These are phyloP conservation scores for Achatina immaculata DNA, from an alignment of 1,140 invertebrate genomes.

Conservation along the genomic window DNA sequence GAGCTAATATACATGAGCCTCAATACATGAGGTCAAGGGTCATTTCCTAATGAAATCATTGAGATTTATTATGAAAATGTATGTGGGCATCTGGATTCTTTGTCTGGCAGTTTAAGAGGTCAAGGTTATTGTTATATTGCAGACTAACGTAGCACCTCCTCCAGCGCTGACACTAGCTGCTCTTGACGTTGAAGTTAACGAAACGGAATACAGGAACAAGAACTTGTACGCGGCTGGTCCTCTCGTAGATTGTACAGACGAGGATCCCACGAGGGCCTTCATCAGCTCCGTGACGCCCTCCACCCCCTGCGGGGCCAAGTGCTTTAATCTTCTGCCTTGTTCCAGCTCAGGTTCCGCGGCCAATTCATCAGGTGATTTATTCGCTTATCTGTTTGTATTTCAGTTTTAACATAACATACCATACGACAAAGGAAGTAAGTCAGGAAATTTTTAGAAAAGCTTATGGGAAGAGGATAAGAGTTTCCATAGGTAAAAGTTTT, in stretches of 20 bases:
- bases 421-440: too few species aligned
- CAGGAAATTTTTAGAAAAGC: too few species aligned
- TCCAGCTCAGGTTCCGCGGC: background rate
- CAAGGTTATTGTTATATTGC: too few species aligned
- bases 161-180: background rate
- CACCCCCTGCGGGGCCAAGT: background rate
- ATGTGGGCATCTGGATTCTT: background rate
- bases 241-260: background rate
- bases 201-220: background rate
- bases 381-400: background rate
- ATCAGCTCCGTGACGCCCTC: background rate
- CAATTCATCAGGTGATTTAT: conserved; percentile 13
- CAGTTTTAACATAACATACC: too few species aligned
- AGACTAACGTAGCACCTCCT: conserved; percentile 11
- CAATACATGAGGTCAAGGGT: too few species aligned
- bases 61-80: background rate
- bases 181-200: background rate
- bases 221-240: background rate
- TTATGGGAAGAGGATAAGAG: too few species aligned
- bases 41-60: too few species aligned
- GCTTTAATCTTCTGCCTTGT: conserved; percentile 12
- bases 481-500: too few species aligned
- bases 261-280: background rate
- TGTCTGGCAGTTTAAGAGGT: too few species aligned
- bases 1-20: too few species aligned